Percentiles rank a stretch among this genome's conserved stretches.
phyloP scores from a whole-genome alignment of 2,113 vertebrate genomes.

The Pluvianellus socialis region DNA sequence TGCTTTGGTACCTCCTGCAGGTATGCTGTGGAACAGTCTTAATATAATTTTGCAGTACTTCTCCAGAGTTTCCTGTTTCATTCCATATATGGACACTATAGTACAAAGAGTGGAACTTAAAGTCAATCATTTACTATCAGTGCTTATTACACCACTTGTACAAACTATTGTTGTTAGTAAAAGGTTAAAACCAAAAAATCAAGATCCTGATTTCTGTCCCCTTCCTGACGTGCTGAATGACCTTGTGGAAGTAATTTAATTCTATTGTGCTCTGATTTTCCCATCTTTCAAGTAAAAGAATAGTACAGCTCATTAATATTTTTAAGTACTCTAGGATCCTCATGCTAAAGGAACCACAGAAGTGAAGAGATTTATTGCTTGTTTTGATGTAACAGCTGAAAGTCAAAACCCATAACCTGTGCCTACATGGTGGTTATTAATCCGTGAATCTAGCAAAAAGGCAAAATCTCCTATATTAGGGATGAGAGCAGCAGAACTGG shows the following conservation, averaged over 20 bases:
- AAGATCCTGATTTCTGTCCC: background rate
- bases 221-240: accelerated
- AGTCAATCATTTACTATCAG: background rate
- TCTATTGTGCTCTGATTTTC: background rate
- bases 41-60: background rate
- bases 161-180: background rate
- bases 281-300: background rate
- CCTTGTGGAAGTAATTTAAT: background rate
- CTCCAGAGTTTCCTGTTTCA: background rate
- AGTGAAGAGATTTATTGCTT: background rate
- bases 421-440: background rate
- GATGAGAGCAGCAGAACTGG: background rate
- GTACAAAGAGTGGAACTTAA: background rate
- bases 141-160: background rate
- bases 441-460: background rate
- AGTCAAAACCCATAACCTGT: background rate
- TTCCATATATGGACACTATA: background rate
- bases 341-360: background rate
- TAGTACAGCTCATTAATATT: background rate
- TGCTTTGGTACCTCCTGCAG: background rate
- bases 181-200: background rate
- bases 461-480: background rate
- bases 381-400: background rate
- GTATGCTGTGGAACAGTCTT: background rate
- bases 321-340: background rate